A percentile compares a stretch with the other conserved stretches of the same genome.
Conservation (phyloP, 2,113 vertebrate genomes). For the human (Homo sapiens) region DNA sequence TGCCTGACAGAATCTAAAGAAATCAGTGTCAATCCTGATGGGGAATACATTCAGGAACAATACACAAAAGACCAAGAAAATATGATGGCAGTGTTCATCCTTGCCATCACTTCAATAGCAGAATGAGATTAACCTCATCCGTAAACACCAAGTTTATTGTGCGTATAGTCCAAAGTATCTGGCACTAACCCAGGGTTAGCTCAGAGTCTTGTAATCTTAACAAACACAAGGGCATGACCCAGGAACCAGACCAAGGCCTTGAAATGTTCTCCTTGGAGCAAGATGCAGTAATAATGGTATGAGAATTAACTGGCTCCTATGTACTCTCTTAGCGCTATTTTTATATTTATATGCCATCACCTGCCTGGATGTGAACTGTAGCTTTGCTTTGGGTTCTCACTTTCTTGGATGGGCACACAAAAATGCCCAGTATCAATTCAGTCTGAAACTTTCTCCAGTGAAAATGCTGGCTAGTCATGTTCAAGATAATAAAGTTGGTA, state of each 20-base stretch:
- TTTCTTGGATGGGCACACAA: background rate
- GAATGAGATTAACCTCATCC: background rate
- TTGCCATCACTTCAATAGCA: background rate
- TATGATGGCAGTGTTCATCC: background rate
- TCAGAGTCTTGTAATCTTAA: background rate
- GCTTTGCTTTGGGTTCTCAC: background rate
- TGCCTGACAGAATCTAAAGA: background rate
- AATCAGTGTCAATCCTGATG: background rate
- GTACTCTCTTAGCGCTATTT: background rate
- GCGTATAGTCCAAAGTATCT: background rate
- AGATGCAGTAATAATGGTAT: background rate
- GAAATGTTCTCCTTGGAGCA: background rate
- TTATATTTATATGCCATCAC: background rate
- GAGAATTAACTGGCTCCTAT: background rate
- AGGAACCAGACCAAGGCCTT: background rate
- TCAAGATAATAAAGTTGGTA: background rate
- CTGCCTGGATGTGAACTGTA: background rate
- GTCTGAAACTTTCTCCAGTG: background rate
- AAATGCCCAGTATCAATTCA: background rate
- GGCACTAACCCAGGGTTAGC: background rate
- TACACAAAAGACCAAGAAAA: background rate
- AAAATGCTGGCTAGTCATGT: background rate
- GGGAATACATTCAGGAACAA: background rate
- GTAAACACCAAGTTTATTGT: background rate
- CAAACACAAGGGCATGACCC: background rate